Conservation (phyloP, 2,113 vertebrate species). For the Formicarius rufipectus region DNA sequence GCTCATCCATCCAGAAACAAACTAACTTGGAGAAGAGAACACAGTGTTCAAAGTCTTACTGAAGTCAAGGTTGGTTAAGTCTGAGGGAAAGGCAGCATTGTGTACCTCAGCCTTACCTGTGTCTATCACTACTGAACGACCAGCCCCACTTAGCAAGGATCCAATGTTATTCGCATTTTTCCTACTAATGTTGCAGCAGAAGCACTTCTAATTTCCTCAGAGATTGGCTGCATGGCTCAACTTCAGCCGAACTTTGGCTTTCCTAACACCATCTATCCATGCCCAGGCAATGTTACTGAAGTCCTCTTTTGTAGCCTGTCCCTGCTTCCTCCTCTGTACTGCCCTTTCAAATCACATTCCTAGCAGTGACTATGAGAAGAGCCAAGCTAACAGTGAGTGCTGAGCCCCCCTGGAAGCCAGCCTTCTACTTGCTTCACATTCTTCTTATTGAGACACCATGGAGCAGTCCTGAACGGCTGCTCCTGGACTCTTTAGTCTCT, state of each 20-base stretch:
- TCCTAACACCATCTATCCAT: not conserved
- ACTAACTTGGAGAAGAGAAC: not conserved
- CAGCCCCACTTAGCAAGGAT: not conserved
- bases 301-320: not conserved
- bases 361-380: not conserved
- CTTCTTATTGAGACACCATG: not conserved
- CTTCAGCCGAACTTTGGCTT: not conserved
- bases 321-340: not conserved
- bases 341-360: not conserved
- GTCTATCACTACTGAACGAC: not conserved
- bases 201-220: not conserved
- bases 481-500: not conserved
- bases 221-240: not conserved
- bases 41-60: not conserved
- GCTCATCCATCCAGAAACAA: not conserved
- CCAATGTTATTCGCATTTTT: not conserved
- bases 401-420: not conserved
- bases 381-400: not conserved
- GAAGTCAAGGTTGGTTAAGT: not conserved
- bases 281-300: not conserved
- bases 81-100: not conserved
- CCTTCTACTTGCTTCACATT: not conserved
- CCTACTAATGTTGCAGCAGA: not conserved
- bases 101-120: not conserved
- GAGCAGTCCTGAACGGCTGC: not conserved